Conservation (phyloP, 2,113 vertebrate species). For the Scophthalmus maximus region DNA sequence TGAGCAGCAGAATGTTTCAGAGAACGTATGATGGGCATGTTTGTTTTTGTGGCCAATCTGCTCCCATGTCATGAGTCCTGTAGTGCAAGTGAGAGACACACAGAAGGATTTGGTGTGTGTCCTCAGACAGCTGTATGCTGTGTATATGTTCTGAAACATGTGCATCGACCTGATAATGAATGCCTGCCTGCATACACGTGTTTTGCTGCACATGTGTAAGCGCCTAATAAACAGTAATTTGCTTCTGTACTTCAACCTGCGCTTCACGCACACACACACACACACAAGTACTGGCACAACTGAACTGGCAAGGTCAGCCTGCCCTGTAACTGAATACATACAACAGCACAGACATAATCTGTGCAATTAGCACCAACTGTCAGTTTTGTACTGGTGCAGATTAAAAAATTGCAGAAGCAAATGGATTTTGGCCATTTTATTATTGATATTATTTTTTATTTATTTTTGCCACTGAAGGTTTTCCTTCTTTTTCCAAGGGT, state of each 20-base stretch:
- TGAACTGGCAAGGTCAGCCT: slow-evolving; percentile 39
- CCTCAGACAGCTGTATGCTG: slow-evolving; percentile 42
- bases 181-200: neutral
- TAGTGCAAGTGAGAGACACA: neutral
- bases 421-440: slow-evolving; percentile 14
- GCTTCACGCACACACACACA: no score
- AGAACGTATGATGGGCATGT: slow-evolving; percentile 8
- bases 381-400: slow-evolving; percentile 26
- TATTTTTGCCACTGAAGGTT: neutral
- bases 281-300: slow-evolving; percentile 22
- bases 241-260: slow-evolving; percentile 9
- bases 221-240: slow-evolving; percentile 22
- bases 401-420: no score
- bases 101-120: slow-evolving; percentile 21
- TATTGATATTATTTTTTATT: no score
- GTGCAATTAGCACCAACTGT: slow-evolving; percentile 29
- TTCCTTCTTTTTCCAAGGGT: slow-evolving; percentile 15
- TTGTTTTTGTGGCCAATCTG: slow-evolving; percentile 17
- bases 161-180: neutral
- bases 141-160: slow-evolving; percentile 2
- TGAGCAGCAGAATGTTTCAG: slow-evolving; percentile 21
- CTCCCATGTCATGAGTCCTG: slow-evolving; percentile 25
- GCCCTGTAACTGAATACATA: slow-evolving; percentile 5
- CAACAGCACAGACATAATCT: slow-evolving; percentile 42
- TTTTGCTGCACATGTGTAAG: neutral